A percentile compares a stretch with the other conserved stretches of the same genome.
Evolutionary conservation across 2,113 vertebrate species (phyloP).

Genomic region (Halcyon malimbica): DNA sequence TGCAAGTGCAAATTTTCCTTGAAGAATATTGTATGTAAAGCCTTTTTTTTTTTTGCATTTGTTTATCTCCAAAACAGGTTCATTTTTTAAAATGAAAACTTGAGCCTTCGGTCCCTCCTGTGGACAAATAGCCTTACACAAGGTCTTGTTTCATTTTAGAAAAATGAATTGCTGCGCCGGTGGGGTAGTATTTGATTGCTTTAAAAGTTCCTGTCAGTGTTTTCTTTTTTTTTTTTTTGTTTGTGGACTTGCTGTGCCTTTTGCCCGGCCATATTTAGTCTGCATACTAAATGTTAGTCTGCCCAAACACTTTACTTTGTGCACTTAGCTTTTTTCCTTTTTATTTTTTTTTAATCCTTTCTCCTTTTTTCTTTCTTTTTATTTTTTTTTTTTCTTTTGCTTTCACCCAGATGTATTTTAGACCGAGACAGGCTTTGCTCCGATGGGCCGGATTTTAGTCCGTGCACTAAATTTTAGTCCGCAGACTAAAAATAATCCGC

Average conservation of each 20-base stretch:
- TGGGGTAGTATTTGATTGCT: conserved; percentile 77
- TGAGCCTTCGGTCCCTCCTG: conserved; percentile 55
- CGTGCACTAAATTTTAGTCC: conserved; percentile 84
- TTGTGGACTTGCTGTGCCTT: conserved; percentile 79
- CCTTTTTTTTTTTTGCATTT: conserved; percentile 72
- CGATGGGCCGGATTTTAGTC: conserved; percentile 78
- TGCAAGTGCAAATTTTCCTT: conserved; percentile 74
- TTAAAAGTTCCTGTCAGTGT: conserved; percentile 83
- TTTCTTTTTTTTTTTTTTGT: conserved; percentile 72
- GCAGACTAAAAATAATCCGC: conserved; percentile 86
- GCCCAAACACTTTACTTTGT: conserved; percentile 72
- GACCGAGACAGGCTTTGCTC: conserved; percentile 71
- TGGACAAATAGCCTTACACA: conserved; percentile 60
- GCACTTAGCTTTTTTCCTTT: conserved; percentile 62
- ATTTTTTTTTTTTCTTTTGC: conserved; percentile 6
- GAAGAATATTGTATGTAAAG: conserved; percentile 63
- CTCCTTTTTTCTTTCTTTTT: background rate
- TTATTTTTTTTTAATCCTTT: background rate
- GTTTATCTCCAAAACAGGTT: conserved; percentile 72
- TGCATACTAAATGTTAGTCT: conserved; percentile 82
- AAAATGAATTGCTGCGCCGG: conserved; percentile 76
- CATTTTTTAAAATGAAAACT: conserved; percentile 68
- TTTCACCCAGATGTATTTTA: conserved; percentile 71
- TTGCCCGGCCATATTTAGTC: conserved; percentile 79
- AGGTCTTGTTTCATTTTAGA: conserved; percentile 73